Base-by-base conservation (phyloP, 2,113 vertebrate species). In the Leptocoma aspasia region DNA sequence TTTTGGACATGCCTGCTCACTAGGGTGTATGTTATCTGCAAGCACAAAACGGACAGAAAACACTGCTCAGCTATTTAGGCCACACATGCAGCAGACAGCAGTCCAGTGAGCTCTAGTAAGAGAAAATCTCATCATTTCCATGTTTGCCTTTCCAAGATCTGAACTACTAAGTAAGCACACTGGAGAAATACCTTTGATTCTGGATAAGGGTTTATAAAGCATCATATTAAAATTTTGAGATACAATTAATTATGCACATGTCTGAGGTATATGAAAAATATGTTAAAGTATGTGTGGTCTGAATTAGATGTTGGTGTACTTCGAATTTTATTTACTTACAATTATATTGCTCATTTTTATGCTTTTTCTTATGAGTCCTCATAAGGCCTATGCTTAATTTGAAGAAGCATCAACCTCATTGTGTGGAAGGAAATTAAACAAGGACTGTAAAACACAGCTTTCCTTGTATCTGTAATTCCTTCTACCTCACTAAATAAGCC, bases 1-100 rank as follows among this genome's bases (percentile, higher is more conserved):
- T 92, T 73, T 92, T 83, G 83, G 93, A 45, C n/a, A 13, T 31
- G 23, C 47, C 73, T 95, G 31, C 61, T 95, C 92, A 93, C 86
- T 72, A 61, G 60, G 15, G 21, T 86, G 18, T 52, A 75, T 54
- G 47, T 39, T 93, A 82, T 85, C 56, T 89, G 57, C 53, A 60
- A 79, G 45, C 28, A 64, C 18, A 66, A 82, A 79, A 60, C 6
- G 3, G 49, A 50, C 31, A 81, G 44, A 81, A 94, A 94, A 57
- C 15, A 7, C 50, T 53, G 57, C 61, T 91, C 31, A 72, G 63
- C n/a, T 76, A 10, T 68, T 79, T 42, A 50, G 47, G 50, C 35
- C 47, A 15, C 52, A 28, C 22, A 37, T 4, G 41, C 0, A 0
- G 35, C 39, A 85, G 61, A 47, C 9, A 84, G 50, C 15, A 27